A percentile compares a stretch with the other conserved stretches of the same genome.
Conservation (phyloP, 2,888 invertebrate genomes). For the Sinopyrophorus schimmeli region DNA sequence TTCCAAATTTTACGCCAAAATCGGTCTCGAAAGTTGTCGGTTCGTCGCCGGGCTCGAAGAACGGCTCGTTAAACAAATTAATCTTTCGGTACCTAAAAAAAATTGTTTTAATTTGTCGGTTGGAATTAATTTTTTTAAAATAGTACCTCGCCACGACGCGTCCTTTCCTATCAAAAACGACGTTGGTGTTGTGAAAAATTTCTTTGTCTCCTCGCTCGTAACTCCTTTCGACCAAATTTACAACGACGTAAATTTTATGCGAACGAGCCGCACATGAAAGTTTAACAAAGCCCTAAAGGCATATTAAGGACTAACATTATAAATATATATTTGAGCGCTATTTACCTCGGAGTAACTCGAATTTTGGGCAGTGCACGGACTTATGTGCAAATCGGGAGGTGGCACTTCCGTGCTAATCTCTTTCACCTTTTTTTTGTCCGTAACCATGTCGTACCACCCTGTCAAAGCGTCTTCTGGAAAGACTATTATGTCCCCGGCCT, state of each 20-base stretch:
- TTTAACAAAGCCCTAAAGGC: conserved; percentile 51
- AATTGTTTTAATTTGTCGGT: too few relatives aligned
- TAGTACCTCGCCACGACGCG: conserved; percentile 68
- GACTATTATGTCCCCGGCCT: conserved; percentile 72
- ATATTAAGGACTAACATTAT: conserved; percentile 6
- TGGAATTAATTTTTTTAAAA: too few relatives aligned
- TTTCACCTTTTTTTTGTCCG: conserved; percentile 40
- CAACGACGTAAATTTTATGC: conserved; percentile 67
- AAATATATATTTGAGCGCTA: neutral
- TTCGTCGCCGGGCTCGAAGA: conserved; percentile 56
- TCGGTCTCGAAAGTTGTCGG: conserved; percentile 70
- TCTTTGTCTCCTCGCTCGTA: conserved; percentile 50
- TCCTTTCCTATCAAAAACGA: conserved; percentile 75
- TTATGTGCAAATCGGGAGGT: conserved; percentile 17
- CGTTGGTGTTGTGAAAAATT: conserved; percentile 74
- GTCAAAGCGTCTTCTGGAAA: conserved; percentile 67
- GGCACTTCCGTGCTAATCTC: conserved; percentile 27
- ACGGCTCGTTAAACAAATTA: conserved; percentile 55
- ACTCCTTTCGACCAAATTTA: conserved; percentile 70
- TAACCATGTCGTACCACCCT: conserved; percentile 40
- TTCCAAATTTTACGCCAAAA: conserved; percentile 78
- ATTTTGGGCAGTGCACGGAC: conserved; percentile 23
- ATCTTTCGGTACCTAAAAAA: conserved; percentile 49
- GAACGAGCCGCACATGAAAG: conserved; percentile 65
- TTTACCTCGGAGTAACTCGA: conserved; percentile 20